Conservation (phyloP, 2,888 invertebrate genomes). For the Tryphoninae sp. region DNA sequence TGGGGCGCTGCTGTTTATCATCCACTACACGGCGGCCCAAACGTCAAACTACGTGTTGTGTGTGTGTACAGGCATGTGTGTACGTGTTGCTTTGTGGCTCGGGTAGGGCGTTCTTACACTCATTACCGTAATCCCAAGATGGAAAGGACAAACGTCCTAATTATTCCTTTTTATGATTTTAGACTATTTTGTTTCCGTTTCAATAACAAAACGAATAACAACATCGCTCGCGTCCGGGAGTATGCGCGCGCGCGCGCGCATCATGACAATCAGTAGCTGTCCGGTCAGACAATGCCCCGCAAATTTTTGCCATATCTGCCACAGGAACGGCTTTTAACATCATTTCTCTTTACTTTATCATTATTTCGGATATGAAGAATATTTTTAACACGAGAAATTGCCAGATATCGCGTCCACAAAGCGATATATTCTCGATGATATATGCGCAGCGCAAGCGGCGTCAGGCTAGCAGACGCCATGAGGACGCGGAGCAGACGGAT, state of each 20-base stretch:
- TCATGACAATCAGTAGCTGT: constrained; percentile 13
- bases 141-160: neutral
- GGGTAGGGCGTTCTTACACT: neutral
- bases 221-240: neutral
- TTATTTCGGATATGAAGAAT: neutral
- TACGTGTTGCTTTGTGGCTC: neutral
- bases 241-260: neutral
- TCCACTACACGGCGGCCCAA: constrained; percentile 3
- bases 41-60: constrained; percentile 39
- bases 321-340: neutral
- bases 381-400: neutral
- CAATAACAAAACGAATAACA: neutral
- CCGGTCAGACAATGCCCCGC: constrained; percentile 54
- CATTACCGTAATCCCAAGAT: neutral
- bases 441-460: constrained; percentile 67
- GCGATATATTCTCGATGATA: constrained; percentile 17
- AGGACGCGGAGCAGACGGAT: constrained; percentile 81
- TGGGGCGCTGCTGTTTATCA: neutral
- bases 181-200: neutral
- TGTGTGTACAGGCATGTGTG: neutral
- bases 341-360: neutral
- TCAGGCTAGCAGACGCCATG: constrained; percentile 81
- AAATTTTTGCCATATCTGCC: constrained; percentile 1
- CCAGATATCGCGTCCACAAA: neutral
- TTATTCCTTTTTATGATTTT: neutral